These are phyloP conservation scores for Oenanthe melanoleuca DNA, from an alignment of 2,113 vertebrate genomes.

Conservation along the genomic window DNA sequence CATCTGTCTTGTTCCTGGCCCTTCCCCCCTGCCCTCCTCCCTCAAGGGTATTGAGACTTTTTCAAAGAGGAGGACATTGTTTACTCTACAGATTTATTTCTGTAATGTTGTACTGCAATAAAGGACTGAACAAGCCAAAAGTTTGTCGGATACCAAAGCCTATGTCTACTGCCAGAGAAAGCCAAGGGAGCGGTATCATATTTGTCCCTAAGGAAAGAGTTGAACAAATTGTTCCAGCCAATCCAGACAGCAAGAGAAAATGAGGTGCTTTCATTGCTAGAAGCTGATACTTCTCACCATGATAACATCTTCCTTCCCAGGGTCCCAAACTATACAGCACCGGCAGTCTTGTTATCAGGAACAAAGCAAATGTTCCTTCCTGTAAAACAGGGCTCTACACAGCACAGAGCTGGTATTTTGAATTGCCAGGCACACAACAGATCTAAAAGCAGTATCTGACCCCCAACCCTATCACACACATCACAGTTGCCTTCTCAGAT, in stretches of 20 bases:
- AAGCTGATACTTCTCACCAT: neutral
- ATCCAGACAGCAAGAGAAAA: conserved; percentile 13
- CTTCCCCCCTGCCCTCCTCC: neutral
- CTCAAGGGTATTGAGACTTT: neutral
- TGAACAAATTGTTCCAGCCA: neutral
- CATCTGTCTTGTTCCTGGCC: conserved; percentile 36
- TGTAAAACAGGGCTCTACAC: neutral
- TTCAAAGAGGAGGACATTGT: neutral
- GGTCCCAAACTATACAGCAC: neutral
- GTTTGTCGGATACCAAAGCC: neutral
- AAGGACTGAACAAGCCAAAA: neutral
- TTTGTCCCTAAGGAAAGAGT: neutral
- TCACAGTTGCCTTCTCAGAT: neutral
- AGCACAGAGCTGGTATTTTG: neutral
- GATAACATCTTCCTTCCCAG: conserved; percentile 12
- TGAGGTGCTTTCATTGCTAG: neutral
- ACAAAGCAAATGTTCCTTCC: neutral
- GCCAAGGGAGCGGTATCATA: neutral
- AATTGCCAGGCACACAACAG: neutral
- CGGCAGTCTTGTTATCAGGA: neutral
- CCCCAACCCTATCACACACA: neutral
- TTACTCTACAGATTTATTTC: neutral
- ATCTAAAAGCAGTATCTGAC: neutral
- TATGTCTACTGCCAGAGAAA: neutral
- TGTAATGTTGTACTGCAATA: neutral